Conservation (phyloP, 2,888 invertebrate genomes). For the Papilio gigon region DNA sequence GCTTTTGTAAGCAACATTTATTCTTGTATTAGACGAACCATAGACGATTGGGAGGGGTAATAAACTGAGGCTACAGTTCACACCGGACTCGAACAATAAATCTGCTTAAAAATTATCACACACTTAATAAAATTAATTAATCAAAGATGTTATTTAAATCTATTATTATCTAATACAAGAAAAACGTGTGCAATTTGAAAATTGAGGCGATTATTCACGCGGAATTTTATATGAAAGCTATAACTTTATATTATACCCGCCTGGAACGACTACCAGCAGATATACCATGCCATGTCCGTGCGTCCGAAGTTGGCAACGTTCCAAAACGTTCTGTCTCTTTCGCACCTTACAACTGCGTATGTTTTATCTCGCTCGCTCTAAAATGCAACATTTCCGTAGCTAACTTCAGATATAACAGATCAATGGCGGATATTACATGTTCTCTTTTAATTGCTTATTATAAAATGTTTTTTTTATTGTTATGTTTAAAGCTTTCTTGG, state of each 20-base stretch:
- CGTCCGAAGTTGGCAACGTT: background rate
- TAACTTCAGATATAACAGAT: conserved; percentile 6
- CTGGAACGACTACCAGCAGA: background rate
- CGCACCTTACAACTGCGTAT: background rate
- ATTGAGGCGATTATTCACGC: conserved; percentile 23
- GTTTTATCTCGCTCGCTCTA: background rate
- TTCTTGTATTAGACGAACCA: conserved; percentile 38
- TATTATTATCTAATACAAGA: conserved; percentile 37
- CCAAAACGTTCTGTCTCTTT: background rate
- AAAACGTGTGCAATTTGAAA: background rate
- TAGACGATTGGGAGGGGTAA: conserved; percentile 17
- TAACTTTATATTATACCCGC: conserved; percentile 23
- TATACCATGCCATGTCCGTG: background rate
- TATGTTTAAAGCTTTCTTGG: conserved; percentile 35
- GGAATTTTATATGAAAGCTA: background rate
- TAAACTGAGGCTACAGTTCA: background rate
- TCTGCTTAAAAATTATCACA: conserved; percentile 19
- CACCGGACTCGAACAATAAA: background rate
- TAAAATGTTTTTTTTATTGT: conserved; percentile 25
- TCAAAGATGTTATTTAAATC: background rate
- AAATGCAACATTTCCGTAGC: background rate
- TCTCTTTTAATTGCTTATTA: conserved; percentile 7
- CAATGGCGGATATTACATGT: conserved; percentile 6
- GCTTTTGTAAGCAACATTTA: conserved; percentile 35
- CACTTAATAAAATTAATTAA: background rate